Evolutionary conservation across 2,797 vertebrate species (phyloP).

Genomic region (Gila robusta): DNA sequence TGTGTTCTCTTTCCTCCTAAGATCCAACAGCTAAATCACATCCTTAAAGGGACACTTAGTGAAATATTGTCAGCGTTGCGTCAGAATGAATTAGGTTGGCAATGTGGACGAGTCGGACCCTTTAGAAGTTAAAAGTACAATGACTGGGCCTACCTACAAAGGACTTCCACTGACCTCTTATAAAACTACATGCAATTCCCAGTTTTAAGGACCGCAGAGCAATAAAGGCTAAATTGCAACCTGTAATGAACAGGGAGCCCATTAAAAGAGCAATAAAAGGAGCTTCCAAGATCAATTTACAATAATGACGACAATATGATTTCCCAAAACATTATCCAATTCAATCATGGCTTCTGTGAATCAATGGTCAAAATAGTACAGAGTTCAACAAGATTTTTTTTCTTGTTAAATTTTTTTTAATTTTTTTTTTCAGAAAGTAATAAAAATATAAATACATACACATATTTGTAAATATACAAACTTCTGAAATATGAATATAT

Average conservation of each 20-base stretch:
- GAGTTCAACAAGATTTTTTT: background rate
- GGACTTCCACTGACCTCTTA: conserved; percentile 48
- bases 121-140: conserved; percentile 37
- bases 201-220: conserved; percentile 7
- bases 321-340: conserved; percentile 2
- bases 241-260: conserved; percentile 35
- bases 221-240: conserved; percentile 19
- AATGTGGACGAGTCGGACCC: conserved; percentile 30
- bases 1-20: conserved; percentile 12
- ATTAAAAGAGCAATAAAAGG: conserved; percentile 36
- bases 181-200: conserved; percentile 39
- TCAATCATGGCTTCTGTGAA: background rate
- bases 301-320: conserved; percentile 17
- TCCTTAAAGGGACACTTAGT: conserved; percentile 26
- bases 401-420: too few relatives aligned
- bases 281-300: conserved; percentile 27
- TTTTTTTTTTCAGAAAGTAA: background rate
- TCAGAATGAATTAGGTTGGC: conserved; percentile 25
- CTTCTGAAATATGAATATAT: background rate
- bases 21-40: conserved; percentile 28
- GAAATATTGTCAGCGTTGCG: conserved; percentile 24
- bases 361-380: background rate
- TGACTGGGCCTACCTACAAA: conserved; percentile 28
- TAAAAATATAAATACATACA: background rate
- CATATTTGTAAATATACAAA: background rate